phyloP scores from a whole-genome alignment of 2,888 invertebrate species.

The Microctonus brassicae region DNA sequence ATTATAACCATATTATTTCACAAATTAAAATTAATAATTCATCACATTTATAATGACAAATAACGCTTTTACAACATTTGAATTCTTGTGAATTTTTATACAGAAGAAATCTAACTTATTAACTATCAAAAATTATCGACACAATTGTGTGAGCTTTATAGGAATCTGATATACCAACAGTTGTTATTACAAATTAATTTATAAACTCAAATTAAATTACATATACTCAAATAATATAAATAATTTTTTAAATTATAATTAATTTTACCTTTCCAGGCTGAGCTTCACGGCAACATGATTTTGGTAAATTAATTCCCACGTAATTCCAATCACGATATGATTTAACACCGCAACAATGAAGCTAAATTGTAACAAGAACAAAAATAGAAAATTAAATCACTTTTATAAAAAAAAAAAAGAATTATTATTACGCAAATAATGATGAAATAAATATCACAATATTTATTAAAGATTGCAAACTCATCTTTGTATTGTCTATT shows the following conservation, averaged over 20 bases:
- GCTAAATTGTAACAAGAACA: conserved; percentile 68
- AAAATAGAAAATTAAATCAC: conserved; percentile 23
- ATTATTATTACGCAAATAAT: neutral
- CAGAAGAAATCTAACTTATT: neutral
- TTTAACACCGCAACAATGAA: conserved; percentile 88
- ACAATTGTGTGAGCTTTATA: no score
- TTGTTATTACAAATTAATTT: conserved; percentile 20
- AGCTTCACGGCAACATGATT: conserved; percentile 80
- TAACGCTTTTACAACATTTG: neutral
- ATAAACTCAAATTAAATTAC: no score
- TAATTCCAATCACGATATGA: conserved; percentile 83
- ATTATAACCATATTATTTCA: neutral
- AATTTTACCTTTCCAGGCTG: conserved; percentile 74
- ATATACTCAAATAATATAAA: no score
- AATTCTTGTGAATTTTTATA: no score
- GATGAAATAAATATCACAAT: conserved; percentile 3
- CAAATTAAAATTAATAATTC: neutral
- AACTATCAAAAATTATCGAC: neutral
- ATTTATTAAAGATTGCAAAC: neutral
- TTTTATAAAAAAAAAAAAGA: neutral
- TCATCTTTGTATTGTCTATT: neutral
- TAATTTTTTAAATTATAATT: no score
- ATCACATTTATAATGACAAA: neutral
- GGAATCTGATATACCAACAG: neutral
- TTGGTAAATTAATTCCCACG: conserved; percentile 74